Conservation (phyloP, 2,797 vertebrate genomes). For the Bryconaethiops microstoma region DNA sequence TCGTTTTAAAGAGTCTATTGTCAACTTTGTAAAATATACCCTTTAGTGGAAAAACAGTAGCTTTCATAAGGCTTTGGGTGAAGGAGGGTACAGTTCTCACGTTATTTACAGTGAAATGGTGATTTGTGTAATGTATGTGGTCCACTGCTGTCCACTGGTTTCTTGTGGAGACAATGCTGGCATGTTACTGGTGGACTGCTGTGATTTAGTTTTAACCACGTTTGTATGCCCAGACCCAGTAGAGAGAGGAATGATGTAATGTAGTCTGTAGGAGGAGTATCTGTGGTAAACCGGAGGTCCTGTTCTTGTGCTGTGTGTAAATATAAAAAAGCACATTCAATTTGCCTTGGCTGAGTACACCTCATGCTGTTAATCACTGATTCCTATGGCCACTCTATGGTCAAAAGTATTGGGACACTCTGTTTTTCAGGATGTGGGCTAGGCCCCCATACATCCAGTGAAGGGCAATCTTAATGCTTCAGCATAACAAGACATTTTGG, state of each 20-base stretch:
- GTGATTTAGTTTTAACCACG: background rate
- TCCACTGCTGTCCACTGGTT: no score
- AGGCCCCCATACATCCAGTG: no score
- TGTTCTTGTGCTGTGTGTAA: conserved; percentile 11
- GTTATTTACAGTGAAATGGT: no score
- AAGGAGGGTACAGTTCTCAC: background rate
- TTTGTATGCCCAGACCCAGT: conserved; percentile 27
- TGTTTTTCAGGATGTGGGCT: no score
- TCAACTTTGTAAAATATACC: no score
- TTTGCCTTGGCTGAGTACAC: background rate
- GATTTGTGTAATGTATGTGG: background rate
- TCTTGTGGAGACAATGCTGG: background rate
- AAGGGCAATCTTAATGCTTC: no score
- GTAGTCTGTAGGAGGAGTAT: conserved; percentile 18
- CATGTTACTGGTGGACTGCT: conserved; percentile 35
- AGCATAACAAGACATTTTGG: no score
- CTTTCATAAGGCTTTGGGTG: no score
- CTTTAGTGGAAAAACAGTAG: no score
- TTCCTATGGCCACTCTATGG: background rate
- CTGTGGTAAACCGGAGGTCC: conserved; percentile 24
- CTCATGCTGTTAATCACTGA: background rate
- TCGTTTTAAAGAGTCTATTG: no score
- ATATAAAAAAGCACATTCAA: background rate
- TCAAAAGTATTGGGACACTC: no score
- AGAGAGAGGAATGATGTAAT: conserved; percentile 52